Percentiles rank a stretch among this genome's conserved stretches.
phyloP scores from a whole-genome alignment of 2,888 invertebrate species.

The Thelaira solivaga region DNA sequence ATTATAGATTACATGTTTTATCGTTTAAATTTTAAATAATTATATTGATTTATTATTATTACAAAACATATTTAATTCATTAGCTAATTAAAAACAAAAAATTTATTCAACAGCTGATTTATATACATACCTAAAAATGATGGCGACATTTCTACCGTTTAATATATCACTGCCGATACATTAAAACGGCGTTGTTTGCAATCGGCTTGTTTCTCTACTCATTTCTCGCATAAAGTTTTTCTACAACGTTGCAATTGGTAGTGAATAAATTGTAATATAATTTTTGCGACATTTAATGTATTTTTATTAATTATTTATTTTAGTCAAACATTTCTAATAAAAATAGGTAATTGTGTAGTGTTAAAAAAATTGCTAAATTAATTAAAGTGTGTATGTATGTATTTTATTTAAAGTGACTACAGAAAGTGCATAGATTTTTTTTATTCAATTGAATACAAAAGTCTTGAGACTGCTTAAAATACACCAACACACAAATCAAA shows the following conservation, averaged over 20 bases:
- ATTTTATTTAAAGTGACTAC: not conserved
- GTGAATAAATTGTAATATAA: slow-evolving; percentile 30
- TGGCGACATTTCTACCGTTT: not conserved
- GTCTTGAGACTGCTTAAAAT: slow-evolving; percentile 57
- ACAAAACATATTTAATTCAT: too few species aligned
- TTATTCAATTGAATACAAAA: slow-evolving; percentile 57
- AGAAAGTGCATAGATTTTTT: slow-evolving; percentile 47
- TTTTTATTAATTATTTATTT: slow-evolving; percentile 21
- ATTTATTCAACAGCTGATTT: too few species aligned
- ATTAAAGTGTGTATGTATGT: not conserved
- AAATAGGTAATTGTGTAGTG: slow-evolving; percentile 48
- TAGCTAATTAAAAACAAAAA: too few species aligned
- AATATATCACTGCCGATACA: not conserved
- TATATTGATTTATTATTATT: too few species aligned
- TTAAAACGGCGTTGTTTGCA: not conserved
- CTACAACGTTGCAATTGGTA: slow-evolving; percentile 52
- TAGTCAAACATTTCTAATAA: slow-evolving; percentile 6
- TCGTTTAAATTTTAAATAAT: too few species aligned
- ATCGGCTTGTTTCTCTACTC: slow-evolving; percentile 17
- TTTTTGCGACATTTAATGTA: slow-evolving; percentile 28
- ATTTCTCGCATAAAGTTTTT: slow-evolving; percentile 41
- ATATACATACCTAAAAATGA: too few species aligned
- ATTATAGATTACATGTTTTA: too few species aligned
- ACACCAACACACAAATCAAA: slow-evolving; percentile 57
- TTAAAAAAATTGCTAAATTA: not conserved